These are phyloP conservation scores for Australoheros scitulus DNA, from an alignment of 2,113 vertebrate species.

Conservation along the genomic window DNA sequence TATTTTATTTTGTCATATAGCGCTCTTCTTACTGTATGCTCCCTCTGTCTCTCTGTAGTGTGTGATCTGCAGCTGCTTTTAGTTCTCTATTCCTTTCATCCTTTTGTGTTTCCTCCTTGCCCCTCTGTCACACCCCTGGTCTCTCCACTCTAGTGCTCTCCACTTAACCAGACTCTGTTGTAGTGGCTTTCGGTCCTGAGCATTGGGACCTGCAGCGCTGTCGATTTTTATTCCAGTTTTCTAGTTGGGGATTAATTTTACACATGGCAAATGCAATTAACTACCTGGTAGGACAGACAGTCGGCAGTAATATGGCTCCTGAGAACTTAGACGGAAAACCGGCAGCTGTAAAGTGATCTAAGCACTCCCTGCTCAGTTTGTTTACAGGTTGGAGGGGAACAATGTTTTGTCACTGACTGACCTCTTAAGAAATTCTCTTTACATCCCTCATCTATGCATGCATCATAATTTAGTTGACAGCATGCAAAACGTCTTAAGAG, in stretches of 20 bases:
- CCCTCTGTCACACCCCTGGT: not conserved
- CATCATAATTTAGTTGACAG: conserved; percentile 17
- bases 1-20: not conserved
- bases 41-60: not conserved
- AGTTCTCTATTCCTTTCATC: not conserved
- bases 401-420: conserved; percentile 1
- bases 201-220: conserved; percentile 15
- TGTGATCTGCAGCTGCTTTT: conserved; percentile 15
- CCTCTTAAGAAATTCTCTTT: conserved; percentile 30
- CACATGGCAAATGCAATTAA: conserved; percentile 55
- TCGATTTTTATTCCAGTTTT: conserved; percentile 40
- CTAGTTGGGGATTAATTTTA: conserved; percentile 59
- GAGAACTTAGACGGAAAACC: conserved; percentile 12
- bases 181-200: conserved; percentile 24
- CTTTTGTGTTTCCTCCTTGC: not conserved
- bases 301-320: conserved; percentile 32
- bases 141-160: not conserved
- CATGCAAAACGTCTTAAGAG: conserved; percentile 24
- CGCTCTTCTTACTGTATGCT: not conserved
- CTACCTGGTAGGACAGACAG: conserved; percentile 31
- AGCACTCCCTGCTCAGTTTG: conserved; percentile 31
- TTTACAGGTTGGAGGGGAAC: conserved; percentile 40
- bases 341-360: conserved; percentile 27
- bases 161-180: conserved; percentile 19
- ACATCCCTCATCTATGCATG: conserved; percentile 21